Base-by-base conservation (phyloP, 2,797 vertebrate species). In the Poeciliopsis presidionis region DNA sequence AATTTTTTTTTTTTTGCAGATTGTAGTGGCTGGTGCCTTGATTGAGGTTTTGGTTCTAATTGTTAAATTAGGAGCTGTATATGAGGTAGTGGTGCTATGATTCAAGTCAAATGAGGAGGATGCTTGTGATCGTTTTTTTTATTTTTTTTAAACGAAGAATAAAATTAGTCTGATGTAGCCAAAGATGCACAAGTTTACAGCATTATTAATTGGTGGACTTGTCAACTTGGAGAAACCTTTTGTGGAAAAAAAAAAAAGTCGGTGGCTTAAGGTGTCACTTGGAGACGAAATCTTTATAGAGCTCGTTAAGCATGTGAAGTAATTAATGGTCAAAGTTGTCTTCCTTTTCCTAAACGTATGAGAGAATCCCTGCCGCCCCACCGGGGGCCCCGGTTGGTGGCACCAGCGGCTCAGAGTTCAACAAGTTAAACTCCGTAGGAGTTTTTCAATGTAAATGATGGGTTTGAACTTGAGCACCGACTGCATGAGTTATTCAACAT, bases 401-500 rank as follows among this genome's bases (percentile, higher is more conserved):
- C 67, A 28, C 41, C 25, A 45, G 13, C n/a, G 12, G 25, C 41
- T 45, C 3, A 28, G 43, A 70, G 67, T 46, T 70, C 25, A 70
- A 16, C 67, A 70, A 70, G 67, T 70, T 70, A 70, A 70, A 70
- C 67, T 70, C 12, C 46, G 67, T 22, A 39, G 20, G 18, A 46
- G 41, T 33, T 75, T 46, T 36, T 75, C 13, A 13, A 13, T 36
- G 55, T 59, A 59, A 61, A 59, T 59, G 51, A 77, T 72, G 51
- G 43, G 20, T 69, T 41, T 85, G 73, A 76, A 84, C 74, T 71
- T 77, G 53, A 76, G 53, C 73, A 28, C 57, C 13, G 13, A 69
- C 65, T 69, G 22, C 65, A 7, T 73, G 47, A 73, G 72, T 55
- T 73, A 33, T 0, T 76, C 72, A 43, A 25, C 41, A 49, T 67